Evolutionary conservation across 2,888 invertebrate species (phyloP), one percentile per base, ranked within the genome.

Genomic region (Erpobdella octoculata): DNA sequence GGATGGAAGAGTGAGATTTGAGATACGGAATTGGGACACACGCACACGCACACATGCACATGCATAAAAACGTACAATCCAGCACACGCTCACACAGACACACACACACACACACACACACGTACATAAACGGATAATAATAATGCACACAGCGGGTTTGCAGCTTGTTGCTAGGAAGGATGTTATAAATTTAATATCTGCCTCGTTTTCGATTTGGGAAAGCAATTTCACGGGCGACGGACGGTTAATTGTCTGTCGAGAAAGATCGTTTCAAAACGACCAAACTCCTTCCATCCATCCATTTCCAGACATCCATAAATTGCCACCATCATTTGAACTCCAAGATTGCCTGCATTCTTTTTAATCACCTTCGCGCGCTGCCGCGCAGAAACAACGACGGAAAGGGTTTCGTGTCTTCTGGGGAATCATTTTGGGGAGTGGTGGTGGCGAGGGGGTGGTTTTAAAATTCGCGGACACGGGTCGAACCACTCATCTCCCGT

Each of bases 141-240:
- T 53, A 28, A 21, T 21, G 28, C 21, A 28, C 21, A 28, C 53
- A 53, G 21, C 53, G 53, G 53, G 21, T 25, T 28, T 53, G 53
- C 53, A 53, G 53, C 53, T 53, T 53, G 53, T 53, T 53, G 53
- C 53, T 25, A 21, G 53, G 65, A 35, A 37, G 67, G 41, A 67
- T 67, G 67, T 67, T 46, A 67, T 67, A 67, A 67, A 67, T 67
- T 67, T 67, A 67, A 67, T 67, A 67, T 67, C 67, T 46, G 67
- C 67, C 46, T 38, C 67, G 46, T 67, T 46, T 67, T 65, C 65
- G 65, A 65, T 65, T 37, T 65, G 65, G 41, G 31, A 41, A 67
- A 67, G 67, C 67, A 67, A 67, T 67, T 67, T 67, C 67, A 67
- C 33, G 67, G 38, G 37, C 67, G 46, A 67, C 67, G 67, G 67